Base-by-base conservation (phyloP, 2,888 invertebrate genomes). In the Caenorhabditis doughertyi region DNA sequence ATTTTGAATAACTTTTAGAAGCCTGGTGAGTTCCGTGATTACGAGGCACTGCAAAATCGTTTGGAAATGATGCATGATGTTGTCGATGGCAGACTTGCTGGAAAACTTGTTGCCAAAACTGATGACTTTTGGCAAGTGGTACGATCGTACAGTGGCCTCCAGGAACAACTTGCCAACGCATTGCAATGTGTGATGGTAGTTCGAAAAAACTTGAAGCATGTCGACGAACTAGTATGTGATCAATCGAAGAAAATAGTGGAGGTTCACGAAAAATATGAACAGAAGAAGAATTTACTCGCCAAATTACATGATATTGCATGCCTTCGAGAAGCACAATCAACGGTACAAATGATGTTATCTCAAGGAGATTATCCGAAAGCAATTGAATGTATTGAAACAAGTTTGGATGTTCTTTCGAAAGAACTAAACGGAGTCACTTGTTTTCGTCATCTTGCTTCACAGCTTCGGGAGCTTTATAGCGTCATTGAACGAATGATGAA, bases 401-500 rank as follows among this genome's bases (percentile, higher is more conserved):
- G 98, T 2, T 97, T 98, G 93, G 97, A 90, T 47, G 90, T 90
- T 25, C 94, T 99, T 42, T 94, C 95, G 11, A 95, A 96, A 88
- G 96, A 97, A 92, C 94, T 99, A 53, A 95, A 96, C 84, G 97
- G 97, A 18, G 95, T 99, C 60, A 96, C 96, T 90, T 96, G 98
- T 92, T 96, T 99, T 92, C 95, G 98, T 89, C 97, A 99, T 93
- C 93, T 99, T 82, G 96, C 97, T 76, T 96, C 97, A 77, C 98
- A 99, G 92, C 94, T 99, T 67, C 95, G 95, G 82, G 99, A 99
- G 94, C 96, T 98, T 95, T 95, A 96, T 90, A 95, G 96, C 91
- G 94, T 98, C 23, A 98, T 99, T 88, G 97, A 97, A 92, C 97
- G 96, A 93, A 97, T 99, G 97, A 94, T 99, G 88, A 95, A 95